Evolutionary conservation across 2,888 invertebrate species (phyloP), one percentile per base, ranked within the genome.

Genomic region (Perizoma affinitatum): DNA sequence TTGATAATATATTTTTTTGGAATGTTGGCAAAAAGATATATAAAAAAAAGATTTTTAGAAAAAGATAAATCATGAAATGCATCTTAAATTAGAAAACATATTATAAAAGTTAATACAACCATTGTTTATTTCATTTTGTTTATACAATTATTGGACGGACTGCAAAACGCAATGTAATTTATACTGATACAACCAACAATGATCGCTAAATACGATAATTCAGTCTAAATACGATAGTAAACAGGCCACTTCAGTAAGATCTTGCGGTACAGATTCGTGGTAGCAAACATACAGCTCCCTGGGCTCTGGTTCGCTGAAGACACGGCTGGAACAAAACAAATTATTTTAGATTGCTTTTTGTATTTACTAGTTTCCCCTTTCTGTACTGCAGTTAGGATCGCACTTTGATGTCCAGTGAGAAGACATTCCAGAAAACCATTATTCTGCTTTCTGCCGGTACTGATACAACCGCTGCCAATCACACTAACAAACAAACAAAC

Each of bases 281-380:
- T 97, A 97, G 83, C 98, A 98, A 45, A 98, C 94, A 78, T 97
- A 98, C 8, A 98, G 89, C 81, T 98, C 98, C 68, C 95, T 94
- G 0, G 95, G 94, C 75, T 95, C 94, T 0, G 97, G 97, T 57
- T 95, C 94, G 54, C 95, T 94, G 81, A 97, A 96, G 5, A 97
- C 88, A 42, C 97, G 93, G 11, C 96, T 96, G 86, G 72, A 93
- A 87, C 76, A 76, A 66, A 69, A 71, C 55, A 56, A 44, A 49
- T 54, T 6, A 5, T 11, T 11, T 41, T 41, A 22, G 22, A 41
- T 8, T 41, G 5, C n/a, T 41, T 9, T 9, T 41, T n/a, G n/a
- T n/a, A n/a, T n/a, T 3, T 7, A 7, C 7, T 40, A 40, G 8
- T 40, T 40, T 9, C 8, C 9, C 8, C 9, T 9, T 8, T 9